These are phyloP conservation scores for Choloepus hoffmanni DNA, from an alignment of 2,113 vertebrate genomes.

Conservation along the genomic window DNA sequence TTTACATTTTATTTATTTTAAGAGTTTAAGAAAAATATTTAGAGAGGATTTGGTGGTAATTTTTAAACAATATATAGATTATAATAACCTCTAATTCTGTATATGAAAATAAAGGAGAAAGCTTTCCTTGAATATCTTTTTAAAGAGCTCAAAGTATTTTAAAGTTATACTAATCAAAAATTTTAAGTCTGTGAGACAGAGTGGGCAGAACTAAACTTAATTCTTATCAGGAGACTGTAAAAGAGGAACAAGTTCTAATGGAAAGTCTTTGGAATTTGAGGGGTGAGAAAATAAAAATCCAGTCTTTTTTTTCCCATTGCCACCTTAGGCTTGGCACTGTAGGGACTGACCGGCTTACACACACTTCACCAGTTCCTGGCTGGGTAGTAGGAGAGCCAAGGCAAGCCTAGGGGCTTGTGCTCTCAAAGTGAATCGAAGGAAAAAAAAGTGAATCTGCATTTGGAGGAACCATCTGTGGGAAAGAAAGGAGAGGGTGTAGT, in stretches of 20 bases:
- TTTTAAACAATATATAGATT: neutral
- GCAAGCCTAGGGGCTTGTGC: too few species aligned
- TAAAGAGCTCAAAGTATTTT: neutral
- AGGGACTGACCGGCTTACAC: neutral
- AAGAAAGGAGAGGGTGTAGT: neutral
- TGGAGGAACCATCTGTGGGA: neutral
- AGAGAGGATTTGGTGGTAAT: conserved; percentile 14
- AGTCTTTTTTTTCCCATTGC: neutral
- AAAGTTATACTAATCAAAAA: neutral
- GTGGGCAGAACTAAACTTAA: neutral
- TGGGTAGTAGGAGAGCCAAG: neutral
- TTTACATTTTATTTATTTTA: conserved; percentile 55
- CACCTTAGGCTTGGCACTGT: neutral
- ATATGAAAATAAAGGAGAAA: neutral
- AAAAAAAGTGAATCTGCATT: neutral
- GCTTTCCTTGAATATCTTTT: neutral
- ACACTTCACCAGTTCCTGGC: neutral
- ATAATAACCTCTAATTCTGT: neutral
- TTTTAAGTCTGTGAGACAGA: neutral
- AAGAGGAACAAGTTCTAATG: neutral
- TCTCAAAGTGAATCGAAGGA: neutral
- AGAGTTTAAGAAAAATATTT: conserved; percentile 34
- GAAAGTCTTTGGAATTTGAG: neutral
- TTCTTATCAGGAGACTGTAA: neutral
- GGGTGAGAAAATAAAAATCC: neutral